Evolutionary conservation across 2,888 invertebrate species (phyloP).

Genomic region (Limnephilus rhombicus): DNA sequence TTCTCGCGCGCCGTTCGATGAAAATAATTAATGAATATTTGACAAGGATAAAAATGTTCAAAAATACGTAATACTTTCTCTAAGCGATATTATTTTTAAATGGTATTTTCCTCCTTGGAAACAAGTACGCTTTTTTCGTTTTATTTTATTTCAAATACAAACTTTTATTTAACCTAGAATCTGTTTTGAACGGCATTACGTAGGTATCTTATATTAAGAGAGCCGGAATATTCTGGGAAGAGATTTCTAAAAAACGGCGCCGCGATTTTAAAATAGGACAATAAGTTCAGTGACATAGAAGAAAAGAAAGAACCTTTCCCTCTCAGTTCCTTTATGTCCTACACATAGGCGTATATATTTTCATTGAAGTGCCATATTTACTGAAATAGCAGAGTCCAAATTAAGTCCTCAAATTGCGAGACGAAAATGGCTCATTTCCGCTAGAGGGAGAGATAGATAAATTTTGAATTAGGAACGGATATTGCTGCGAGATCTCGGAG

Average conservation of each 20-base stretch:
- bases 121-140: neutral
- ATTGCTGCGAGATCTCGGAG: slow-evolving; percentile 43
- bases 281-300: neutral
- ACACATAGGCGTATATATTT: neutral
- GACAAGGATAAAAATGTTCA: neutral
- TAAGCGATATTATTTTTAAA: neutral
- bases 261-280: neutral
- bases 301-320: neutral
- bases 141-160: neutral
- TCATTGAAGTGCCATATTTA: slow-evolving; percentile 15
- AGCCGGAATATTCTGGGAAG: neutral
- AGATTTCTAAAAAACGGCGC: neutral
- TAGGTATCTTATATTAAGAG: neutral
- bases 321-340: neutral
- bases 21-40: slow-evolving; percentile 1
- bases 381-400: slow-evolving; percentile 12
- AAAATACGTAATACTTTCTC: neutral
- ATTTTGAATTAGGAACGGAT: slow-evolving; percentile 57
- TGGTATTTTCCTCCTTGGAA: neutral
- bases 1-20: neutral
- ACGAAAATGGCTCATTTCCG: slow-evolving; percentile 45
- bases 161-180: neutral
- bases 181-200: neutral
- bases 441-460: slow-evolving; percentile 30
- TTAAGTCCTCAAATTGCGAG: slow-evolving; percentile 22